These are phyloP conservation scores for Pseudomyrmex flavicornis DNA, from an alignment of 1,140 invertebrate species.

Conservation along the genomic window DNA sequence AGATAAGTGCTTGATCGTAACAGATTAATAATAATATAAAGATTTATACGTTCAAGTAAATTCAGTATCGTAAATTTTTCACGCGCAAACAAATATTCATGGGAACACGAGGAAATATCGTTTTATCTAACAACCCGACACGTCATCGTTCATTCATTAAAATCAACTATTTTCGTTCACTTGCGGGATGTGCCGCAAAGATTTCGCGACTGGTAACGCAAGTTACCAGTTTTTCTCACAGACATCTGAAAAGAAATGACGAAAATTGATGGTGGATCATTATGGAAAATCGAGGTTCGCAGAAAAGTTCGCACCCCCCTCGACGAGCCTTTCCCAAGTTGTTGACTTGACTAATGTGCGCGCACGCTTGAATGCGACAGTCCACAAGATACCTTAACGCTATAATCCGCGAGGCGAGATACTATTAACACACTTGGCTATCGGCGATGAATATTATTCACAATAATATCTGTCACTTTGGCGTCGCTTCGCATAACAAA, in stretches of 20 bases:
- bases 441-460: slow-evolving; percentile 34
- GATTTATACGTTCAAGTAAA: neutral
- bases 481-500: slow-evolving; percentile 32
- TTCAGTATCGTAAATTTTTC: slow-evolving; percentile 16
- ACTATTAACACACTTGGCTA: slow-evolving; percentile 48
- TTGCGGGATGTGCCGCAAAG: neutral
- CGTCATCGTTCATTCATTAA: slow-evolving; percentile 39
- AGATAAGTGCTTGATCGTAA: neutral
- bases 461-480: neutral
- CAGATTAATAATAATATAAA: slow-evolving; percentile 8
- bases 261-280: slow-evolving; percentile 51
- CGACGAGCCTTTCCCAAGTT: slow-evolving; percentile 43
- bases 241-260: neutral
- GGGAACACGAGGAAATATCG: slow-evolving; percentile 52
- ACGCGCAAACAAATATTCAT: slow-evolving; percentile 50
- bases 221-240: neutral
- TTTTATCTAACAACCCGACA: slow-evolving; percentile 49
- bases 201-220: slow-evolving; percentile 48
- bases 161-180: slow-evolving; percentile 32
- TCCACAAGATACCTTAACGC: slow-evolving; percentile 32
- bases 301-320: slow-evolving; percentile 12
- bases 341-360: slow-evolving; percentile 53
- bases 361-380: slow-evolving; percentile 13
- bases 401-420: slow-evolving; percentile 39
- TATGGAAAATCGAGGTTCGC: slow-evolving; percentile 43